Evolutionary conservation across 2,113 vertebrate species (phyloP).

Genomic region (Mixornis gularis): DNA sequence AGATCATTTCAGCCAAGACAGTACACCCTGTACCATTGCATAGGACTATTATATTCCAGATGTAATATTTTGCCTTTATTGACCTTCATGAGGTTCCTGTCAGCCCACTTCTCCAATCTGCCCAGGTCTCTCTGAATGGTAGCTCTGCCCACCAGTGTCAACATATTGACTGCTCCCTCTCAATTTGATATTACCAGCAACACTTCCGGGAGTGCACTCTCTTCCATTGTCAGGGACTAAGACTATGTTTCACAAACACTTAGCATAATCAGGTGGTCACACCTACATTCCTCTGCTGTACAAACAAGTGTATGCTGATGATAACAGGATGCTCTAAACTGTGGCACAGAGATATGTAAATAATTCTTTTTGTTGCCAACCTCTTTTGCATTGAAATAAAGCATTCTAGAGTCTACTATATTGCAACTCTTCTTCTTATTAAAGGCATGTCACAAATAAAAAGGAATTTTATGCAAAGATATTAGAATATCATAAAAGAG

Average conservation of each 20-base stretch:
- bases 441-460: background rate
- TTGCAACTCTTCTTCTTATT: background rate
- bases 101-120: background rate
- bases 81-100: background rate
- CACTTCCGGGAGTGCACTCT: background rate
- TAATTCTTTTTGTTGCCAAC: background rate
- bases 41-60: background rate
- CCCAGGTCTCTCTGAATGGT: fast-evolving
- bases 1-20: background rate
- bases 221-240: fast-evolving
- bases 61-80: background rate
- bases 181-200: background rate
- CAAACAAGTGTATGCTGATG: background rate
- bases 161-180: background rate
- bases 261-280: background rate
- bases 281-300: background rate
- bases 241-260: background rate
- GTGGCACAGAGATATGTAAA: background rate
- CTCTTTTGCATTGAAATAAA: background rate
- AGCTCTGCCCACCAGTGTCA: background rate
- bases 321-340: background rate
- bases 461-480: background rate
- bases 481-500: background rate
- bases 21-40: background rate
- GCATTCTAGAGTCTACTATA: background rate